Base-by-base conservation (phyloP, 2,113 vertebrate species). In the Scortum barcoo region DNA sequence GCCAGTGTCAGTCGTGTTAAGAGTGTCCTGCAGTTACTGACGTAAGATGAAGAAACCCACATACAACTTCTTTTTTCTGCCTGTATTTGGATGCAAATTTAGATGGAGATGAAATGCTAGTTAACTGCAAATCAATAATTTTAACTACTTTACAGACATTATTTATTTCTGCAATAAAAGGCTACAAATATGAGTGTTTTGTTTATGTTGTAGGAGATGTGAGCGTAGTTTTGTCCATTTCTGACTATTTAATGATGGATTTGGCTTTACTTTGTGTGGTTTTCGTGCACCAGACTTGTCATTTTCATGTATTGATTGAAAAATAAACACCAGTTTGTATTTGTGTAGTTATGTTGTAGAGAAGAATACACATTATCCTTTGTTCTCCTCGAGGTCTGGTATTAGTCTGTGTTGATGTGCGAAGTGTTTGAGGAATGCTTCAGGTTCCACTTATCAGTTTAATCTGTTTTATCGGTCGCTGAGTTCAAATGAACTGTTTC, bases 401-500 rank as follows among this genome's bases (percentile, higher is more conserved):
- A 91, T 91, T 88, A 77, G 83, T 72, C 81, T 81, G 81, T 84
- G 84, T 83, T 91, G 86, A 91, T 76, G 82, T 87, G 77, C 26
- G 54, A 82, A 89, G 73, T 68, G 88, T 90, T 48, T 40, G 69
- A 85, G 84, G 89, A 91, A 90, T 84, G 84, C 79, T 86, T 56
- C 42, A 80, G 78, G 78, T 80, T 86, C 58, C 17, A 33, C 78
- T 88, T 87, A 91, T 88, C 88, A 51, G 58, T 78, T 76, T 61
- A 86, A 89, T 92, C 81, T 33, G 56, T 84, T 86, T 86, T 77
- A 86, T 81, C 70, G 76, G 86, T 86, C 86, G 65, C 46, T 70
- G 88, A 79, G 86, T 90, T 90, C 65, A 88, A 84, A 90, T 90
- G 17, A 88, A 81, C 86, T 85, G 81, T 83, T 90, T 77, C 72